Evolutionary conservation across 2,113 vertebrate genomes (phyloP).

Genomic region (Oryzias woworae): DNA sequence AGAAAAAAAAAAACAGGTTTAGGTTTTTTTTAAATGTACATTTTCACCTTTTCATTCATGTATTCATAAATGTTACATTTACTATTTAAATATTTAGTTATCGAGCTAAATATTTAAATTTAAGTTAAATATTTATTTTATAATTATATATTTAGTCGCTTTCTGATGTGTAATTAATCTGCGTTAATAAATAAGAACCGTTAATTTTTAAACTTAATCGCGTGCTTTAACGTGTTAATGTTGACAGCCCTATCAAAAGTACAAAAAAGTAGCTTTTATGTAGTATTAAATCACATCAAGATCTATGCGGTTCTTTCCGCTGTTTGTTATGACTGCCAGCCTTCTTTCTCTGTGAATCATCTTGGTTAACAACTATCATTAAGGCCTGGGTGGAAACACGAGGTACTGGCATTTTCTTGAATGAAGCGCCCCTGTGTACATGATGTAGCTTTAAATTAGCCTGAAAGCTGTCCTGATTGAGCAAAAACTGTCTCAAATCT

Average conservation of each 20-base stretch:
- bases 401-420: conserved; percentile 26
- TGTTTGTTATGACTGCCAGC: conserved; percentile 49
- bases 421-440: conserved; percentile 33
- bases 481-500: conserved; percentile 27
- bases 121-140: no score
- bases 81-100: no score
- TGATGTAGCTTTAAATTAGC: conserved; percentile 19
- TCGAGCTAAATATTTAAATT: no score
- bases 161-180: no score
- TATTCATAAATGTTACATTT: no score
- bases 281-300: conserved; percentile 35
- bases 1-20: no score
- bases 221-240: conserved; percentile 3
- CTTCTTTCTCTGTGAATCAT: conserved; percentile 35
- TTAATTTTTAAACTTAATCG: conserved; percentile 6
- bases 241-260: not conserved
- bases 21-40: not conserved
- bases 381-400: conserved; percentile 44
- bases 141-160: no score
- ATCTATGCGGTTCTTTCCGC: conserved; percentile 41
- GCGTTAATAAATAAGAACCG: no score
- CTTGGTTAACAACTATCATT: conserved; percentile 45
- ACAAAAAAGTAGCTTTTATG: no score
- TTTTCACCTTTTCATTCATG: not conserved
- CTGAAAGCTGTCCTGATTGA: conserved; percentile 19